These are phyloP conservation scores for Prionace glauca DNA, from an alignment of 2,797 vertebrate species.

Conservation along the genomic window DNA sequence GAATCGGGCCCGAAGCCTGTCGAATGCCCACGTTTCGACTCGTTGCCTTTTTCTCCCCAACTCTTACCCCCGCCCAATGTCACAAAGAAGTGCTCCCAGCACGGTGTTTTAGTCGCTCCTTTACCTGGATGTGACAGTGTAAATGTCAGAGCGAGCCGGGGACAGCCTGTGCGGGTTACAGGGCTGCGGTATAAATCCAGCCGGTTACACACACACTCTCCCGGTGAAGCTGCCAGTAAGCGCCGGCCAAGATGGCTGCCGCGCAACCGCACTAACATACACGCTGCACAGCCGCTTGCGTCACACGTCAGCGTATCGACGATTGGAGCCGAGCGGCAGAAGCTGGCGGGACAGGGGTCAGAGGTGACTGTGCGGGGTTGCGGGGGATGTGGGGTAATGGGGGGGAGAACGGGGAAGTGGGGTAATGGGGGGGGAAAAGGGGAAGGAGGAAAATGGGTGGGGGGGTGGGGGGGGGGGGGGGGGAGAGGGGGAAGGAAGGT, in stretches of 20 bases:
- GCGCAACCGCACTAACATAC: neutral
- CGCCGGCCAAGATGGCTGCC: conserved; percentile 42
- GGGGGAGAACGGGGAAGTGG: too few relatives aligned
- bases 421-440: too few relatives aligned
- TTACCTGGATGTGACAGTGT: neutral
- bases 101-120: neutral
- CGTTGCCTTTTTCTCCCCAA: neutral
- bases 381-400: too few relatives aligned
- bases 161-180: too few relatives aligned
- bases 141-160: neutral
- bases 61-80: neutral
- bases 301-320: neutral
- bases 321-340: neutral
- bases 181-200: too few relatives aligned
- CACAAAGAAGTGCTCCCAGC: too few relatives aligned
- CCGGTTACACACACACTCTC: conserved; percentile 23
- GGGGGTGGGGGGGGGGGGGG: too few relatives aligned
- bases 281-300: neutral
- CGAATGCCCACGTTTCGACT: neutral
- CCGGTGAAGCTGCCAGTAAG: too few relatives aligned
- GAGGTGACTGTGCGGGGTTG: neutral
- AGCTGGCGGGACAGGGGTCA: neutral
- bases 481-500: too few relatives aligned
- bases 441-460: too few relatives aligned
- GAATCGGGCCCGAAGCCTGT: neutral